Evolutionary conservation across 1,140 invertebrate species (phyloP).

Genomic region (Drosophila elegans): DNA sequence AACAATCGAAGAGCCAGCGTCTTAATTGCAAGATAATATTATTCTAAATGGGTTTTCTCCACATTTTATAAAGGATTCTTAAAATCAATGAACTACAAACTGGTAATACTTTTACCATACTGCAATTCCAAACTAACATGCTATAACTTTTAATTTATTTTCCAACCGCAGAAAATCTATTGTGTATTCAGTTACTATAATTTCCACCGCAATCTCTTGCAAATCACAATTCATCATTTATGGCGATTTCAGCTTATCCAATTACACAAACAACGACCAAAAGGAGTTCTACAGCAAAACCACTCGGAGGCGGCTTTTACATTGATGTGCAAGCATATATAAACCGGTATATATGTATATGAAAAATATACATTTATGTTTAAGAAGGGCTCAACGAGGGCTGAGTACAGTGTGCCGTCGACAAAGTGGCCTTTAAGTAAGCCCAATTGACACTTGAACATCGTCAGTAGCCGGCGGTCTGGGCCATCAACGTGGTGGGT

Average conservation of each 20-base stretch:
- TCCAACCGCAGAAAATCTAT: constrained; percentile 21
- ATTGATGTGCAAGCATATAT: constrained; percentile 36
- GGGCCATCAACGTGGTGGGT: constrained; percentile 42
- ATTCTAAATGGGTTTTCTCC: constrained; percentile 1
- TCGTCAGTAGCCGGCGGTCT: constrained; percentile 45
- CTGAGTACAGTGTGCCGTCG: constrained; percentile 40
- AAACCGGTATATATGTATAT: constrained; percentile 9
- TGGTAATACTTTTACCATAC: too few relatives aligned
- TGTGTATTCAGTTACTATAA: constrained; percentile 39
- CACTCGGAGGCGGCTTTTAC: constrained; percentile 41
- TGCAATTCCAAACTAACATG: background rate
- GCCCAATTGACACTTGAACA: constrained; percentile 80
- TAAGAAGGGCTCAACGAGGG: constrained; percentile 15
- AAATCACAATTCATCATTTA: constrained; percentile 51
- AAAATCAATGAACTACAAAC: too few relatives aligned
- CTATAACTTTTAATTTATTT: background rate
- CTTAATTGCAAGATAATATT: constrained; percentile 22
- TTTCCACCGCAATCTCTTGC: constrained; percentile 32
- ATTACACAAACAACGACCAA: constrained; percentile 31
- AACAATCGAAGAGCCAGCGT: constrained; percentile 12
- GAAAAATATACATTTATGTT: constrained; percentile 15
- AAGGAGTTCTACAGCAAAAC: constrained; percentile 16
- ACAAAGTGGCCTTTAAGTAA: constrained; percentile 75
- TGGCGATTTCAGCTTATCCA: constrained; percentile 40
- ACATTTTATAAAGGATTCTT: too few relatives aligned